Evolutionary conservation across 2,797 vertebrate genomes (phyloP).

Genomic region (Setipinna tenuifilis): DNA sequence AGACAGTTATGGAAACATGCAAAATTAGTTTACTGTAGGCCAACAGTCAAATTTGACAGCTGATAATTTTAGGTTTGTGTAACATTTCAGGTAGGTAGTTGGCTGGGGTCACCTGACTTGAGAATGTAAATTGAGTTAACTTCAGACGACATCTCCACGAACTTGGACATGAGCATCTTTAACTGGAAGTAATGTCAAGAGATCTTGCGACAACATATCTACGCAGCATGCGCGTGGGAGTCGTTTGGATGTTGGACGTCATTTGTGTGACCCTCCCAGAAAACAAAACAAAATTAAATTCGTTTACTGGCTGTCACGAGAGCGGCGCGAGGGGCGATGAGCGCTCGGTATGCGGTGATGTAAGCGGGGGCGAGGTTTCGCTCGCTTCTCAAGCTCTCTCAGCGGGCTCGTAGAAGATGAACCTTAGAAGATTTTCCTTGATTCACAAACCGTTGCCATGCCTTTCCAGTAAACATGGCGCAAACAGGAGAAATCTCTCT

Average conservation of each 20-base stretch:
- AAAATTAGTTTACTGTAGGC: background rate
- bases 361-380: background rate
- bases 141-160: background rate
- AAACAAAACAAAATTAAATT: conserved; percentile 25
- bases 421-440: background rate
- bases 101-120: background rate
- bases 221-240: background rate
- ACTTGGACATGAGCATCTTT: background rate
- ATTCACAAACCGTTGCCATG: conserved; percentile 9
- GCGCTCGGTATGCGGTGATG: conserved; percentile 3
- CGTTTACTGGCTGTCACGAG: conserved; percentile 23
- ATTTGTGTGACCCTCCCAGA: conserved; percentile 23
- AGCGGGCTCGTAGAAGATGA: background rate
- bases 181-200: background rate
- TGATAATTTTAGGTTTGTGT: background rate
- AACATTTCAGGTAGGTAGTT: background rate
- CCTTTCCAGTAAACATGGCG: background rate
- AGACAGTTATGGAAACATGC: background rate
- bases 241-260: conserved; percentile 14
- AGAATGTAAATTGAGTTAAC: background rate
- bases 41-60: no score
- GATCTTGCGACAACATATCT: conserved; percentile 7
- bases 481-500: background rate
- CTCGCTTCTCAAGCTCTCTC: conserved; percentile 11
- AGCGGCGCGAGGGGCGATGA: conserved; percentile 20